These are phyloP conservation scores for Merodon equestris DNA, from an alignment of 2,888 invertebrate genomes.

Conservation along the genomic window DNA sequence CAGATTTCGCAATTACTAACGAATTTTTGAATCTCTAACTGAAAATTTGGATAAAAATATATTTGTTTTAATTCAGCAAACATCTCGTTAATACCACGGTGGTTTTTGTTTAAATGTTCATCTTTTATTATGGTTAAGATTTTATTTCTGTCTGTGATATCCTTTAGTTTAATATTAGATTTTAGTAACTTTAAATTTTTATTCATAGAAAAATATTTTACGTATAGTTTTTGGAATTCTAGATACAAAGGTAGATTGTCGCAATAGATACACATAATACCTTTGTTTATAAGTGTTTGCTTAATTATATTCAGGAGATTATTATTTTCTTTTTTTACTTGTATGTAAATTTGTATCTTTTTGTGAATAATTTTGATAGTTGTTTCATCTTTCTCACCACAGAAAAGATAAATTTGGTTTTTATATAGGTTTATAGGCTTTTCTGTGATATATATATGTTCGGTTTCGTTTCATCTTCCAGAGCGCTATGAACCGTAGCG, in stretches of 20 bases:
- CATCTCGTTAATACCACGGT: slow-evolving; percentile 13
- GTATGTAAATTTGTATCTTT: slow-evolving; percentile 14
- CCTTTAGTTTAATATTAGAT: slow-evolving; percentile 15
- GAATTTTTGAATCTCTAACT: slow-evolving; percentile 32
- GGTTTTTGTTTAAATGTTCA: slow-evolving; percentile 11
- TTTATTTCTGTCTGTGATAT: slow-evolving; percentile 16
- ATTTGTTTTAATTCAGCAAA: background rate
- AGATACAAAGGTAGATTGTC: slow-evolving; percentile 11
- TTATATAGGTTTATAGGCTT: slow-evolving; percentile 27
- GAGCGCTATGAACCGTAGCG: slow-evolving; percentile 29
- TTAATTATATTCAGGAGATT: slow-evolving; percentile 29
- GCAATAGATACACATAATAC: slow-evolving; percentile 33
- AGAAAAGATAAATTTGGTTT: slow-evolving; percentile 12
- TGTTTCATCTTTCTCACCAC: slow-evolving; percentile 9
- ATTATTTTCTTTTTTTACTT: slow-evolving; percentile 2
- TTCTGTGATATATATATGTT: slow-evolving; percentile 23
- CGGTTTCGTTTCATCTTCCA: slow-evolving; percentile 15
- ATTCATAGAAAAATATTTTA: slow-evolving; percentile 21
- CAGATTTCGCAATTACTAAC: slow-evolving; percentile 34
- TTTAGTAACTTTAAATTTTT: too few species aligned
- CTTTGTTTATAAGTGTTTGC: slow-evolving; percentile 28
- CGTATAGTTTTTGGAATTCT: slow-evolving; percentile 18
- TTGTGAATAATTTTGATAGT: slow-evolving; percentile 18
- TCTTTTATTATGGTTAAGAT: slow-evolving; percentile 11
- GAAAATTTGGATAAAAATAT: slow-evolving; percentile 14